A percentile compares a stretch with the other conserved stretches of the same genome.
Evolutionary conservation across 2,797 vertebrate genomes (phyloP).

Genomic region (Danio jaintianensis): DNA sequence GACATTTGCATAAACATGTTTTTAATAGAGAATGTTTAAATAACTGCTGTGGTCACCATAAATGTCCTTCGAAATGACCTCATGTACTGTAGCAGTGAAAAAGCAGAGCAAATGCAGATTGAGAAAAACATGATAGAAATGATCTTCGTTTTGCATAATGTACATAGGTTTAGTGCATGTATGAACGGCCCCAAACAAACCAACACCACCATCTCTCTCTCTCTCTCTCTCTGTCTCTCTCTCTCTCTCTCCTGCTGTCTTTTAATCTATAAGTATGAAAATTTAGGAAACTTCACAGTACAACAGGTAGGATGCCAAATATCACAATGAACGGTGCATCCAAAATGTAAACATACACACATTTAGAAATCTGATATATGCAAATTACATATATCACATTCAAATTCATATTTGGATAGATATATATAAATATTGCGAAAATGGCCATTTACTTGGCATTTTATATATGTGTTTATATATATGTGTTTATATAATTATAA

Average conservation of each 20-base stretch:
- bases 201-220: neutral
- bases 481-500: too few species aligned
- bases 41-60: too few species aligned
- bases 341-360: constrained; percentile 58
- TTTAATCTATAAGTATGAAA: constrained; percentile 23
- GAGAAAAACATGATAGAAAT: neutral
- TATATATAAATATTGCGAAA: too few species aligned
- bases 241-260: neutral
- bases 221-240: neutral
- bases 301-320: constrained; percentile 53
- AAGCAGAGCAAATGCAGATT: neutral
- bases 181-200: neutral
- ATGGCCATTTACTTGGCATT: too few species aligned
- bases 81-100: neutral
- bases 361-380: neutral
- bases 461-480: too few species aligned
- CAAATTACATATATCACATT: too few species aligned
- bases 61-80: too few species aligned
- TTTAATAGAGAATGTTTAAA: too few species aligned
- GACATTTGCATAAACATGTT: too few species aligned
- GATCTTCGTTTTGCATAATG: neutral
- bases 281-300: constrained; percentile 56
- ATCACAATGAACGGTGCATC: constrained; percentile 50
- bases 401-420: too few species aligned
- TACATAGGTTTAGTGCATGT: neutral